These are phyloP conservation scores for Drosophila hamatofila DNA, from an alignment of 2,888 invertebrate genomes.

Conservation along the genomic window DNA sequence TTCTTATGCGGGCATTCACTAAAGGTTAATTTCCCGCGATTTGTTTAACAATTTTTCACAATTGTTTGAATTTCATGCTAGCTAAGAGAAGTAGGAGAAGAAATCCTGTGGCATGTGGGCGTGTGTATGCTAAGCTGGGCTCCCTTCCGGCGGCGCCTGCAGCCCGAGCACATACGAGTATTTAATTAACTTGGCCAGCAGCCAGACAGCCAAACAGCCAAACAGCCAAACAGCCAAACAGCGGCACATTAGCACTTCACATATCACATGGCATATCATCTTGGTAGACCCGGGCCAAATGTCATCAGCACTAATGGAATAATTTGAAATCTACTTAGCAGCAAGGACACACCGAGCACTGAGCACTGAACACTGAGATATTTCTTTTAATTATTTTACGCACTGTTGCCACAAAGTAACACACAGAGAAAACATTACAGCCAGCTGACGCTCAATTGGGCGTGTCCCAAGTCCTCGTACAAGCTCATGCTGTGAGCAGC, in stretches of 20 bases:
- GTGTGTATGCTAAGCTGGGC: neutral
- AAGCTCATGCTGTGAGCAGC: constrained; percentile 35
- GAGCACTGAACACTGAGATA: constrained; percentile 25
- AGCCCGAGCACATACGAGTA: neutral
- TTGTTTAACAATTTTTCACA: constrained; percentile 41
- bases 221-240: constrained; percentile 39
- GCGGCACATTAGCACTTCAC: constrained; percentile 56
- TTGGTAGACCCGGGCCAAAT: constrained; percentile 50
- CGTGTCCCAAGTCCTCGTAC: constrained; percentile 36
- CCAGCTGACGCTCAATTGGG: constrained; percentile 46
- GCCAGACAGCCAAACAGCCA: constrained; percentile 29
- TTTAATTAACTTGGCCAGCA: constrained; percentile 41
- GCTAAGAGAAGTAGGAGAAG: constrained; percentile 1
- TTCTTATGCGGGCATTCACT: constrained; percentile 27
- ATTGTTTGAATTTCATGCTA: constrained; percentile 37
- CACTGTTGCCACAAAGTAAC: constrained; percentile 53
- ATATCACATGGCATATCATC: constrained; percentile 44
- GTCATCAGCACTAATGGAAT: constrained; percentile 80
- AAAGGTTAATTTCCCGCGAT: constrained; percentile 42
- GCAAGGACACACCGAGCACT: constrained; percentile 44
- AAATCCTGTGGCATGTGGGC: neutral
- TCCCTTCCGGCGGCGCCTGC: constrained; percentile 10
- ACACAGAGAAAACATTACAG: constrained; percentile 39
- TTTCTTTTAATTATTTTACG: constrained; percentile 80
- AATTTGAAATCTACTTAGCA: constrained; percentile 79